Conservation (phyloP, 2,797 vertebrate species). For the Myripristis murdjan region DNA sequence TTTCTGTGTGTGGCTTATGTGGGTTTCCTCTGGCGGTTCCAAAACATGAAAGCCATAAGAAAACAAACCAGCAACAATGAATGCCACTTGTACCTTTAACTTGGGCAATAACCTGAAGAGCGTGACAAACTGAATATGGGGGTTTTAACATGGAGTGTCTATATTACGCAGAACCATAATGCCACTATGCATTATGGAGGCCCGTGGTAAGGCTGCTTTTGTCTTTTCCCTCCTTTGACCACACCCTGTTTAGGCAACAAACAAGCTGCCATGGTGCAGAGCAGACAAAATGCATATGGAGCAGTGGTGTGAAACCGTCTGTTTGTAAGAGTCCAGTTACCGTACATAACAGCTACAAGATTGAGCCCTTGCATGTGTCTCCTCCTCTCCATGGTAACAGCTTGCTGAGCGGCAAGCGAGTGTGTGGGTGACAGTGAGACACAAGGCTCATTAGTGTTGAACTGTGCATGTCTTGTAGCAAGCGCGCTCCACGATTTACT, state of each 20-base stretch:
- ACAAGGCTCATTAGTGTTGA: not conserved
- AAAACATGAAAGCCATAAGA: no score
- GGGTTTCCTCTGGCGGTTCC: no score
- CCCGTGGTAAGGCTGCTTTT: not conserved
- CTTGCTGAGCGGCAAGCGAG: not conserved
- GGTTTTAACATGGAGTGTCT: no score
- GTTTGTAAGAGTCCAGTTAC: not conserved
- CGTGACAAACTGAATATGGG: no score
- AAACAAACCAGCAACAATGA: no score
- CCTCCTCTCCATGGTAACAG: slow-evolving; percentile 26
- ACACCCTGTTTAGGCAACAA: not conserved
- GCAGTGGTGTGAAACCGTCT: not conserved
- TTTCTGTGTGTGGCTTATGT: no score
- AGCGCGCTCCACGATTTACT: not conserved
- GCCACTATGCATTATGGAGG: not conserved
- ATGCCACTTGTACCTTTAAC: no score
- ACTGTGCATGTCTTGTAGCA: slow-evolving; percentile 3
- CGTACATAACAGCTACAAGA: not conserved
- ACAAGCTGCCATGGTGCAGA: not conserved
- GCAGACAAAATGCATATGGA: not conserved
- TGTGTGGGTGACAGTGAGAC: slow-evolving; percentile 11
- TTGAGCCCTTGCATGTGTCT: slow-evolving; percentile 6
- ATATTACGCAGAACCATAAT: no score
- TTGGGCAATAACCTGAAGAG: no score
- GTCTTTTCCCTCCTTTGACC: not conserved